Evolutionary conservation across 2,888 invertebrate species (phyloP).

Genomic region (Apotomis capreana): DNA sequence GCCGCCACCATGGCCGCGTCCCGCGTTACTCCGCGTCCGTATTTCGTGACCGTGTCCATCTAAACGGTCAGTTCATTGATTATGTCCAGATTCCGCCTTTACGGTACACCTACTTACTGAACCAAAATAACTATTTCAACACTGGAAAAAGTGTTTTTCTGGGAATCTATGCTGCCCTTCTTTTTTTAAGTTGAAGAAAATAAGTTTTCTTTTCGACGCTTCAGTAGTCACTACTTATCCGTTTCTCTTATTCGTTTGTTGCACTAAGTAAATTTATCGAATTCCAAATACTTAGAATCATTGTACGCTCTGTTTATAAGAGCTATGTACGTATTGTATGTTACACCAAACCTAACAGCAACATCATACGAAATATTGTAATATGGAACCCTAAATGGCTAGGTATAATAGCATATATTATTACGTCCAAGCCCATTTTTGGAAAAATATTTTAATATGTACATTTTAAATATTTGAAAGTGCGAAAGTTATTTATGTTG

Average conservation of each 20-base stretch:
- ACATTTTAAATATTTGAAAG: too few relatives aligned
- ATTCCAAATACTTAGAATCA: not conserved
- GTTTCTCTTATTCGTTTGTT: not conserved
- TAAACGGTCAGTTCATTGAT: constrained; percentile 79
- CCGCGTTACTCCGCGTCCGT: constrained; percentile 77
- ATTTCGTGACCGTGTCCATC: constrained; percentile 78
- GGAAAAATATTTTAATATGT: too few relatives aligned
- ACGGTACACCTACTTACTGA: constrained; percentile 59
- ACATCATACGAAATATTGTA: too few relatives aligned
- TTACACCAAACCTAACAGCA: too few relatives aligned
- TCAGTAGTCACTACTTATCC: constrained; percentile 2
- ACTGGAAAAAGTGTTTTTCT: constrained; percentile 38
- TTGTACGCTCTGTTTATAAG: too few relatives aligned
- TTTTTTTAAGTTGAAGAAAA: constrained; percentile 23
- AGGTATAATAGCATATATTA: too few relatives aligned
- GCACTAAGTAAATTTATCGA: not conserved
- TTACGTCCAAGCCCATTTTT: too few relatives aligned
- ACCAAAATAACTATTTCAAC: constrained; percentile 51
- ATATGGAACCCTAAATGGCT: too few relatives aligned
- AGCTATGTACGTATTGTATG: too few relatives aligned
- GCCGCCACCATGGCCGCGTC: constrained; percentile 43
- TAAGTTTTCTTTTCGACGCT: constrained; percentile 25
- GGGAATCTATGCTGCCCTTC: constrained; percentile 22
- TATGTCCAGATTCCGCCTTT: constrained; percentile 64
- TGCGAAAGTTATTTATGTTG: too few relatives aligned